Evolutionary conservation across 2,797 vertebrate genomes (phyloP), one percentile per base, ranked within the genome.

Genomic region (Malacoctenus gilli): DNA sequence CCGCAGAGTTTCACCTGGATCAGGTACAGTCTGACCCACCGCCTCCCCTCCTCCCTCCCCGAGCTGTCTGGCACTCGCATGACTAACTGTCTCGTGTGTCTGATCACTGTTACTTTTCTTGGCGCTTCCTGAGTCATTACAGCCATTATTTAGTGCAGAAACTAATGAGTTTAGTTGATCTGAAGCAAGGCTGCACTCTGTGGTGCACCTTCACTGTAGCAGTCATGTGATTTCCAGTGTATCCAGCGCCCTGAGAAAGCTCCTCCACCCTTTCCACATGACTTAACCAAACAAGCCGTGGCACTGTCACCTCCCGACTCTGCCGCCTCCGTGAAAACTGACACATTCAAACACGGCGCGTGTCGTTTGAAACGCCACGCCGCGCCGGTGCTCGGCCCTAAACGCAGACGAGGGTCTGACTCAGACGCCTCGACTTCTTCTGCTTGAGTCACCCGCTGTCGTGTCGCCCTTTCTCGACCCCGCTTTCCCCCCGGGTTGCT

Each of bases 1-100:
- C 92, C 92, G 0, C 89, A 94, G 4, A 84, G 47, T 0, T 93
- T 93, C 86, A 95, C 90, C 72, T 98, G 96, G 96, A 90, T 79
- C 21, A 92, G 95, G 95, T 97, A 91, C 8, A 46, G 47, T 3
- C 32, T 72, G 75, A 16, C 41, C 60, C 46, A n/a, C 22, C 4
- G 4, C 4, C 22, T 8, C 4, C 22, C 22, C 22, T 23, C 22
- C 71, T 59, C 51, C 32, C 39, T 37, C 41, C 51, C 43, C 54
- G 4, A 31, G 2, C 50, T 74, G 73, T 77, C 77, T 78, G 52
- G 8, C 23, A 5, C 21, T 36, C 4, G 2, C 13, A 40, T 87
- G 84, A 79, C 75, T 85, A 75, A 83, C 2, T 39, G 75, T 84
- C 79, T 84, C 72, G 66, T 63, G 16, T 49, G 55, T 75, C 57